These are phyloP conservation scores for Gymnopithys bicolor DNA, from an alignment of 2,797 vertebrate species.

Conservation along the genomic window DNA sequence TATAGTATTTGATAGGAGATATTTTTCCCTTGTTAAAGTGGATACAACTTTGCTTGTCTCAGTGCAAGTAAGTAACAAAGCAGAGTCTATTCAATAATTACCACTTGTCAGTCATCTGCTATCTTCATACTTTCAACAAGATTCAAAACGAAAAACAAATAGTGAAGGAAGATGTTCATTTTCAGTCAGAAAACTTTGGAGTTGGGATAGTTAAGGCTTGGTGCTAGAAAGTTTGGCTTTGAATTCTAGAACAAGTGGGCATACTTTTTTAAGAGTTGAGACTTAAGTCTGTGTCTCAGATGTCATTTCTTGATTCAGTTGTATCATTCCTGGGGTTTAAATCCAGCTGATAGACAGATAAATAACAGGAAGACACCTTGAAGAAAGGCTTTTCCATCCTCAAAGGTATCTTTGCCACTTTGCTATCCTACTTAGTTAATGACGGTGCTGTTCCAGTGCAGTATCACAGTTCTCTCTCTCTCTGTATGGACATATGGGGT, in stretches of 20 bases:
- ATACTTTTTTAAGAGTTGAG: background rate
- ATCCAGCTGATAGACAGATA: background rate
- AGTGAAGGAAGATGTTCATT: background rate
- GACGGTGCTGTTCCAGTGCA: background rate
- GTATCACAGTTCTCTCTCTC: background rate
- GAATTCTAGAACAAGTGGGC: background rate
- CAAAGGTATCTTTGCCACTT: background rate
- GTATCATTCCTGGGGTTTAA: background rate
- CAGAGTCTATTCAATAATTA: background rate
- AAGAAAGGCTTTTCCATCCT: background rate
- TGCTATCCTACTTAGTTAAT: background rate
- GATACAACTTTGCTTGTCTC: background rate
- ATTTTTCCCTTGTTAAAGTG: background rate
- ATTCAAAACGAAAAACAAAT: background rate
- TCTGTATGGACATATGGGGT: rapidly evolving
- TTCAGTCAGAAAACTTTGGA: background rate
- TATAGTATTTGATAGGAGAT: background rate
- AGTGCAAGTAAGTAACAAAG: background rate
- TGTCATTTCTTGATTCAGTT: background rate
- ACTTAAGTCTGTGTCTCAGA: background rate
- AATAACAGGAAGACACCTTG: background rate
- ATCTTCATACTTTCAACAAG: background rate
- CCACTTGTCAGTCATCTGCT: background rate
- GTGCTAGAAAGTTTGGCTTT: background rate
- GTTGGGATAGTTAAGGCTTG: background rate